Percentiles rank a stretch among this genome's conserved stretches.
Evolutionary conservation across 2,888 invertebrate species (phyloP).

Genomic region (Amblyjoppa proteus): DNA sequence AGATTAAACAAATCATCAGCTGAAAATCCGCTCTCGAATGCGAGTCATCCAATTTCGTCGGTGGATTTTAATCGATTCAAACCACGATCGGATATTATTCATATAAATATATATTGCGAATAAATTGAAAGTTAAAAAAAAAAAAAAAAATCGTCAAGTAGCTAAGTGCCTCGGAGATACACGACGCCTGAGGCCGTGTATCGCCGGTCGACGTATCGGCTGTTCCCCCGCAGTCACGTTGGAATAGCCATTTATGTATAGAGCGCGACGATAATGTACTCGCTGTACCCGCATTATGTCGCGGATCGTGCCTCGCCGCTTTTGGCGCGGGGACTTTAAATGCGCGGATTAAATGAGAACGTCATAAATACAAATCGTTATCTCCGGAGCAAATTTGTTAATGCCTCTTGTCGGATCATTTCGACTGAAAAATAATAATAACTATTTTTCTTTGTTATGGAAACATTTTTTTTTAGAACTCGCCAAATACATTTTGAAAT

Average conservation of each 20-base stretch:
- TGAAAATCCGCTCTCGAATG: neutral
- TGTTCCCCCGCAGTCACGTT: constrained; percentile 33
- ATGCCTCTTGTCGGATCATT: constrained; percentile 36
- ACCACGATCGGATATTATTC: neutral
- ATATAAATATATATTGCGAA: neutral
- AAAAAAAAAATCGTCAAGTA: constrained; percentile 13
- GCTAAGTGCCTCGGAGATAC: neutral
- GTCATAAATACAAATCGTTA: constrained; percentile 32
- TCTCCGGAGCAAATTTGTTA: constrained; percentile 35
- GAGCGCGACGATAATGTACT: neutral
- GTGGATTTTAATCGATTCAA: neutral
- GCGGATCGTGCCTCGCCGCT: constrained; percentile 14
- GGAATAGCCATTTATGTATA: constrained; percentile 41
- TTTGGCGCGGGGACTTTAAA: constrained; percentile 22
- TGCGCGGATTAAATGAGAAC: neutral
- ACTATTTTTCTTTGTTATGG: too few relatives aligned
- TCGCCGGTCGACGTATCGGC: constrained; percentile 31
- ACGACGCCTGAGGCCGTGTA: neutral
- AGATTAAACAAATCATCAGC: neutral
- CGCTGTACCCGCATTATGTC: constrained; percentile 21
- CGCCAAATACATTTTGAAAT: too few relatives aligned
- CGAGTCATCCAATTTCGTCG: constrained; percentile 44
- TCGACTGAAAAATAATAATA: neutral
- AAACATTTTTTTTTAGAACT: too few relatives aligned
- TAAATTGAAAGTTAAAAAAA: too few relatives aligned